phyloP scores from a whole-genome alignment of 2,113 vertebrate genomes.

The Peromyscus leucopus region DNA sequence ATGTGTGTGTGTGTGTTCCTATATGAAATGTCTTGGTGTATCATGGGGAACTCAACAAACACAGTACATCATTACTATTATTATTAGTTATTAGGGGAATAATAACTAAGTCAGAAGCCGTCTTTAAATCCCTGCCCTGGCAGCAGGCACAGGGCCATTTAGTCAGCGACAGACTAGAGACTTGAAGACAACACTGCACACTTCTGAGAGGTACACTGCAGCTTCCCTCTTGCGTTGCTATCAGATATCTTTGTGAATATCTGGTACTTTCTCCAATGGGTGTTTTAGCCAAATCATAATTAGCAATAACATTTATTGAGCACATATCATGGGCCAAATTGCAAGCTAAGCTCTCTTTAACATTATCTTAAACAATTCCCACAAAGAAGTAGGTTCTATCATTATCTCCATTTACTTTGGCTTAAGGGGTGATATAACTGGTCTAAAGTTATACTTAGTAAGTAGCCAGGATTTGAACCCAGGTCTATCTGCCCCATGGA shows the following conservation, averaged over 20 bases:
- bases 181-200: neutral
- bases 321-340: neutral
- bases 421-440: neutral
- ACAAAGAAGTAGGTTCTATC: neutral
- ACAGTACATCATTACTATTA: neutral
- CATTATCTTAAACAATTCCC: slow-evolving; percentile 27
- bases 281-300: neutral
- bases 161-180: neutral
- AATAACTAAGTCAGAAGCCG: neutral
- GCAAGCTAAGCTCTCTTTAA: neutral
- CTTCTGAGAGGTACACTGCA: slow-evolving; percentile 29
- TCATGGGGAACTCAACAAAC: neutral
- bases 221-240: neutral
- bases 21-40: neutral
- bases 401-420: neutral
- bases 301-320: neutral
- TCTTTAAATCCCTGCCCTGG: neutral
- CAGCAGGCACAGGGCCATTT: neutral
- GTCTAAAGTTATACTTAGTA: neutral
- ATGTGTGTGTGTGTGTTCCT: neutral
- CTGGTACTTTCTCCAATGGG: neutral
- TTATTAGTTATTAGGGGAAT: neutral
- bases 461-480: neutral
- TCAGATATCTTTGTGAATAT: neutral
- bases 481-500: neutral